These are phyloP conservation scores for Danaus chrysippus DNA, from an alignment of 2,888 invertebrate genomes.

Conservation along the genomic window DNA sequence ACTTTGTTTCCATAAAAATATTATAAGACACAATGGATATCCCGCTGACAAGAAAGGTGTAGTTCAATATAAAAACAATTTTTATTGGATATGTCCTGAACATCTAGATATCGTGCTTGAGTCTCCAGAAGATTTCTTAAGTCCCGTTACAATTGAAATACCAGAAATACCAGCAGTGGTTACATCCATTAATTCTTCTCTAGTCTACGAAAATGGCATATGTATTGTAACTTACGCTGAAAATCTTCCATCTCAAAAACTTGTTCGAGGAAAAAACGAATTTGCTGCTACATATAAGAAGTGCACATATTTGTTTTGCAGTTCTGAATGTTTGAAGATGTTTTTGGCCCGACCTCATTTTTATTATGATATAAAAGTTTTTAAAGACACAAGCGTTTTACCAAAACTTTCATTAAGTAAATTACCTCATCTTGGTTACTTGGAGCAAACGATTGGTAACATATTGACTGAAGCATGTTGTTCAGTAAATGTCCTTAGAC, in stretches of 20 bases:
- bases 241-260: constrained; percentile 66
- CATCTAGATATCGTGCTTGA: constrained; percentile 72
- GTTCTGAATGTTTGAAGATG: constrained; percentile 63
- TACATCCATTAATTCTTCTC: constrained; percentile 53
- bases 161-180: constrained; percentile 76
- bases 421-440: constrained; percentile 79
- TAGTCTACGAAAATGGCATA: constrained; percentile 74
- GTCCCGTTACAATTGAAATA: constrained; percentile 41
- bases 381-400: constrained; percentile 51
- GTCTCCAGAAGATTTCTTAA: constrained; percentile 61
- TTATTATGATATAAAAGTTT: constrained; percentile 70
- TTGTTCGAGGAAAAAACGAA: constrained; percentile 62
- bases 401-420: constrained; percentile 63
- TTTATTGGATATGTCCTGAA: constrained; percentile 80
- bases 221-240: constrained; percentile 81
- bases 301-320: constrained; percentile 79
- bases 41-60: constrained; percentile 77
- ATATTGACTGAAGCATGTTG: constrained; percentile 76
- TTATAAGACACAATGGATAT: constrained; percentile 56
- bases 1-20: constrained; percentile 69
- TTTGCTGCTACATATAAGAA: constrained; percentile 71
- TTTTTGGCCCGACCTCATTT: constrained; percentile 74
- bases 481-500: constrained; percentile 71
- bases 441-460: constrained; percentile 80
- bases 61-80: constrained; percentile 73